A percentile compares a stretch with the other conserved stretches of the same genome.
phyloP scores from a whole-genome alignment of 2,113 vertebrate genomes.

The Ailurus styani region DNA sequence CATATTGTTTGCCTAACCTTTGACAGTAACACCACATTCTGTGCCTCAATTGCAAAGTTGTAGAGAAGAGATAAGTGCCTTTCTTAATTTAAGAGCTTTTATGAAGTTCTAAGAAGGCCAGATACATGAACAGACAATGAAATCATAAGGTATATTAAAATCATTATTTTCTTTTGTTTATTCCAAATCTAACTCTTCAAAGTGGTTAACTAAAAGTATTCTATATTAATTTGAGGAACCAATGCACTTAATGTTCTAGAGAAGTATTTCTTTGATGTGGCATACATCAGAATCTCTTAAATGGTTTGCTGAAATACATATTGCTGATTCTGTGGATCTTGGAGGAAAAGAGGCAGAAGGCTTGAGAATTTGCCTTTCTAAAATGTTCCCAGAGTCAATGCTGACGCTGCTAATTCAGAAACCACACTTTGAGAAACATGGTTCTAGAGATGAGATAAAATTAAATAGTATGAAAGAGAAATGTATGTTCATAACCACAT shows the following conservation, averaged over 20 bases:
- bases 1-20: neutral
- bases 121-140: neutral
- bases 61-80: neutral
- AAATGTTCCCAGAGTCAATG: neutral
- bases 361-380: neutral
- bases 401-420: neutral
- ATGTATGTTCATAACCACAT: neutral
- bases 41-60: neutral
- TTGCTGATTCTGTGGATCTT: neutral
- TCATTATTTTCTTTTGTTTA: neutral
- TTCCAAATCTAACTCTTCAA: neutral
- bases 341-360: accelerated
- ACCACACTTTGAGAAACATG: neutral
- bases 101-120: neutral
- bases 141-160: neutral
- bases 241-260: neutral
- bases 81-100: neutral
- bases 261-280: neutral
- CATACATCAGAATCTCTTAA: neutral
- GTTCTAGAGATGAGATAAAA: neutral
- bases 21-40: neutral
- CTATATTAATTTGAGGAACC: neutral
- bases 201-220: neutral
- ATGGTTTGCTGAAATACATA: neutral
- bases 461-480: neutral